These are phyloP conservation scores for Apis cerana DNA, from an alignment of 1,140 invertebrate species.

Conservation along the genomic window DNA sequence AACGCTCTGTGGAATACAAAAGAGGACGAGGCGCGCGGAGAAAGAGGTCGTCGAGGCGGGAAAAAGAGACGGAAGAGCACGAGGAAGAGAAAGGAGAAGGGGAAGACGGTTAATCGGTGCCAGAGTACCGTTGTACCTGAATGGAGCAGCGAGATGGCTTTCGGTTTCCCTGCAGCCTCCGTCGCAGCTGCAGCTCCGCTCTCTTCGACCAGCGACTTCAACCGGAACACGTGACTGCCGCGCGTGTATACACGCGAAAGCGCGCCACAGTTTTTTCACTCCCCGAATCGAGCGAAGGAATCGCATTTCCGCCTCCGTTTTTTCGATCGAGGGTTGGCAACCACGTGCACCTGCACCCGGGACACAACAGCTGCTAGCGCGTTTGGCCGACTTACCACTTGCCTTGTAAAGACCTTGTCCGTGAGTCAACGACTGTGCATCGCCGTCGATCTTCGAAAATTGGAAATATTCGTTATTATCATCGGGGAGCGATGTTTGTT, in stretches of 20 bases:
- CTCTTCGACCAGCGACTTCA: not conserved
- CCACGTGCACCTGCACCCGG: constrained; percentile 34
- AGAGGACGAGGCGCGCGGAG: constrained; percentile 21
- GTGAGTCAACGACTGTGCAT: not conserved
- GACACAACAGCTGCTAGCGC: constrained; percentile 28
- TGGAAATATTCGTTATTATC: no score
- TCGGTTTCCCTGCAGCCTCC: constrained; percentile 68
- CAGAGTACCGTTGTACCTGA: constrained; percentile 79
- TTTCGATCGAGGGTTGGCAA: not conserved
- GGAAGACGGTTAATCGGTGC: constrained; percentile 75
- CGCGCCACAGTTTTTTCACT: constrained; percentile 42
- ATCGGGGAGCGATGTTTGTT: no score
- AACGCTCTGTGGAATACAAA: constrained; percentile 12
- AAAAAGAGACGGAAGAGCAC: constrained; percentile 50
- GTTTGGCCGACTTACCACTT: not conserved
- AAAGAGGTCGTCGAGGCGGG: constrained; percentile 51
- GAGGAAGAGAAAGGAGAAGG: constrained; percentile 47
- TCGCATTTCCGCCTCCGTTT: constrained; percentile 30
- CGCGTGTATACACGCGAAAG: constrained; percentile 28
- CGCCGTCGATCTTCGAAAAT: not conserved
- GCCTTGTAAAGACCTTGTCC: not conserved
- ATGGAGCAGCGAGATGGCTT: constrained; percentile 72
- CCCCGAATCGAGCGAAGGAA: no score
- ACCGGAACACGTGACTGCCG: not conserved
- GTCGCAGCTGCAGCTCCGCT: constrained; percentile 50